Evolutionary conservation across 2,888 invertebrate genomes (phyloP).

Genomic region (Polyommatus icarus): DNA sequence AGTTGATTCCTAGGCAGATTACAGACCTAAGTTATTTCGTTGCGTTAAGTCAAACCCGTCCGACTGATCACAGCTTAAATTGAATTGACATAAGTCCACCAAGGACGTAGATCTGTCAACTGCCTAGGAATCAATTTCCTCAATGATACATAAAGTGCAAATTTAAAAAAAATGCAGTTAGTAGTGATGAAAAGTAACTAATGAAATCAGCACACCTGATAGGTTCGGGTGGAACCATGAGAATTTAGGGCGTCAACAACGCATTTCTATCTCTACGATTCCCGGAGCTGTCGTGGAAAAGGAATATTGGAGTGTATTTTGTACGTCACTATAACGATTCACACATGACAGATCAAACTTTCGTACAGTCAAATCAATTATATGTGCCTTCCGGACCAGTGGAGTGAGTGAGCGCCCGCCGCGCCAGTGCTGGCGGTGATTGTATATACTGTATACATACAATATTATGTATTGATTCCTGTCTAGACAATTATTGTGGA

Average conservation of each 20-base stretch:
- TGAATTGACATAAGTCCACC: too few relatives aligned
- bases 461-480: background rate
- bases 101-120: too few relatives aligned
- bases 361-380: conserved; percentile 33
- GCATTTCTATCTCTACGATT: background rate
- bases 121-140: too few relatives aligned
- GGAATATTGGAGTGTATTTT: background rate
- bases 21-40: too few relatives aligned
- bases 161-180: too few relatives aligned
- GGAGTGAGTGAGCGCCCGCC: conserved; percentile 22
- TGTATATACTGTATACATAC: background rate
- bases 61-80: too few relatives aligned
- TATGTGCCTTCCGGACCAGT: conserved; percentile 28
- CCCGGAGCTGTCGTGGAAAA: background rate
- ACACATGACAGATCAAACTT: conserved; percentile 32
- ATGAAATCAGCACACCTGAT: too few relatives aligned
- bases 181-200: too few relatives aligned
- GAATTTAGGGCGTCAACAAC: background rate
- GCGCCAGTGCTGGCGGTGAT: background rate
- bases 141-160: too few relatives aligned
- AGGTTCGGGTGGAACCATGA: background rate
- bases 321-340: conserved; percentile 24
- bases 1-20: too few relatives aligned
- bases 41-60: too few relatives aligned
- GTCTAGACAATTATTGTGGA: background rate